Evolutionary conservation across 2,113 vertebrate genomes (phyloP).

Genomic region (Elephantulus edwardii): DNA sequence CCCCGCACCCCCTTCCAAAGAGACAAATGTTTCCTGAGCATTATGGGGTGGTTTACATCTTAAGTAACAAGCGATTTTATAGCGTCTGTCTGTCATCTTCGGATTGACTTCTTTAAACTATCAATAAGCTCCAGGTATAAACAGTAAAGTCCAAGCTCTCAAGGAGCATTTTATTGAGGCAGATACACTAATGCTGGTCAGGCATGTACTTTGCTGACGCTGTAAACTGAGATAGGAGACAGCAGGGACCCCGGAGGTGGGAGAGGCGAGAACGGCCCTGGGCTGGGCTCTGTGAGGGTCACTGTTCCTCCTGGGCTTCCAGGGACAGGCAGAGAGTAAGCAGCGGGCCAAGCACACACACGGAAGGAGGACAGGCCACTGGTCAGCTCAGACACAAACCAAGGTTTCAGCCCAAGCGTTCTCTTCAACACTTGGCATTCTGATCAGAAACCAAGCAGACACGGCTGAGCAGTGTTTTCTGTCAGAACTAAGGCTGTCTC

Average conservation of each 20-base stretch:
- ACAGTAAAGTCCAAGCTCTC: neutral
- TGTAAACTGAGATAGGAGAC: neutral
- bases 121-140: neutral
- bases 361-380: neutral
- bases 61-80: neutral
- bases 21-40: neutral
- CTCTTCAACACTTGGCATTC: neutral
- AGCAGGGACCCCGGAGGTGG: neutral
- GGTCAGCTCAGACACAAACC: neutral
- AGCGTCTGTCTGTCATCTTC: neutral
- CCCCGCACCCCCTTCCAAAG: neutral
- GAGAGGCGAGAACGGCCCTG: rapidly evolving
- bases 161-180: neutral
- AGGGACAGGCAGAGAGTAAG: neutral
- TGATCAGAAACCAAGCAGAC: neutral
- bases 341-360: neutral
- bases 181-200: neutral
- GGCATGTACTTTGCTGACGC: neutral
- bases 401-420: rapidly evolving
- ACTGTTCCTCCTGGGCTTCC: neutral
- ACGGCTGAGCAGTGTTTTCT: neutral
- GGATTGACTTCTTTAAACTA: neutral
- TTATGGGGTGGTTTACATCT: neutral
- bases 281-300: neutral
- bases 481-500: neutral